These are phyloP conservation scores for Calypte anna DNA, from an alignment of 2,113 vertebrate species.

Conservation along the genomic window DNA sequence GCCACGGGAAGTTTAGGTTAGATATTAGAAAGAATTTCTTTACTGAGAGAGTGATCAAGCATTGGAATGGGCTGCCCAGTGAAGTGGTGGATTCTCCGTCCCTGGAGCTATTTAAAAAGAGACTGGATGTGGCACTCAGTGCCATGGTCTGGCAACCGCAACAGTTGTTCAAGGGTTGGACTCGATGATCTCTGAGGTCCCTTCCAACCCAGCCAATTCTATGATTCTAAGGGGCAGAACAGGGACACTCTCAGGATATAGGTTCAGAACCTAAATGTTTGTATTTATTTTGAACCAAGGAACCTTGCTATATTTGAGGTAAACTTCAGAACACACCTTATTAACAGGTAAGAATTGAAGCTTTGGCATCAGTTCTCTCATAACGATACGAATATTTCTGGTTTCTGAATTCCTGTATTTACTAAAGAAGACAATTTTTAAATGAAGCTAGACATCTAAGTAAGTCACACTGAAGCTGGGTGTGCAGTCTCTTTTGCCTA, in stretches of 20 bases:
- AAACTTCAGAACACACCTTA: not conserved
- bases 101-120: too few relatives aligned
- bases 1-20: too few relatives aligned
- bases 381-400: not conserved
- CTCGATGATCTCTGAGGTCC: too few relatives aligned
- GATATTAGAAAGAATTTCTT: too few relatives aligned
- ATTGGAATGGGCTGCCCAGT: too few relatives aligned
- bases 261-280: not conserved
- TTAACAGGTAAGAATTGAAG: not conserved
- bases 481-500: not conserved
- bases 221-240: not conserved
- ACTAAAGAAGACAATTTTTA: not conserved
- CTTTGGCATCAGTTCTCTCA: not conserved
- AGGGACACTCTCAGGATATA: not conserved
- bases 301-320: not conserved
- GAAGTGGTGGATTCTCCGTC: too few relatives aligned
- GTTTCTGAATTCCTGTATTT: not conserved
- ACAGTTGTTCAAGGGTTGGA: too few relatives aligned
- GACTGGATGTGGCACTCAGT: too few relatives aligned
- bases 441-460: not conserved
- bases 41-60: too few relatives aligned
- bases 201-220: too few relatives aligned
- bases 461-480: not conserved
- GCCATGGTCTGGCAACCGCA: too few relatives aligned
- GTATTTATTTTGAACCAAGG: not conserved